A percentile compares a stretch with the other conserved stretches of the same genome.
phyloP scores from a whole-genome alignment of 2,888 invertebrate species.

The Clitarchus hookeri region DNA sequence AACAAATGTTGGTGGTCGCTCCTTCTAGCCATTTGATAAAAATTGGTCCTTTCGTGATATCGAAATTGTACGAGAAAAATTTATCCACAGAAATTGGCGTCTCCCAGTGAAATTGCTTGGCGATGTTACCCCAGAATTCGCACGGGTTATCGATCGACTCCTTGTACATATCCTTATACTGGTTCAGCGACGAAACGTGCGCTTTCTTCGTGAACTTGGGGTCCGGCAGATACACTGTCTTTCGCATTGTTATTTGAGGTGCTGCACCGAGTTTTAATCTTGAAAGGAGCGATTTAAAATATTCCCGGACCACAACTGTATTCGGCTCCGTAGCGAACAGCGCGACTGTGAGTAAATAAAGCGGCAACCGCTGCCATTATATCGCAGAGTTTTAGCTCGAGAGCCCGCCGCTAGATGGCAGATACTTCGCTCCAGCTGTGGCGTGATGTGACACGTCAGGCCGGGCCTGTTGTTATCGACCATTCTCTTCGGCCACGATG shows the following conservation, averaged over 20 bases:
- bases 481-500: not conserved
- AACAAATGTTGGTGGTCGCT: slow-evolving; percentile 92
- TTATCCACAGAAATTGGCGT: slow-evolving; percentile 72
- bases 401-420: slow-evolving; percentile 25
- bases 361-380: not conserved
- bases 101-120: slow-evolving; percentile 94
- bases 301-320: not conserved
- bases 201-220: slow-evolving; percentile 62
- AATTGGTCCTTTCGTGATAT: slow-evolving; percentile 84
- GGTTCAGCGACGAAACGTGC: slow-evolving; percentile 70
- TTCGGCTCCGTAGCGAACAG: not conserved
- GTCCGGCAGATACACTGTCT: slow-evolving; percentile 62
- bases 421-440: not conserved
- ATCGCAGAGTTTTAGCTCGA: slow-evolving; percentile 4
- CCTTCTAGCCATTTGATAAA: slow-evolving; percentile 95
- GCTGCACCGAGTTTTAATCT: not conserved
- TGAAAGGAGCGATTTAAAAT: not conserved
- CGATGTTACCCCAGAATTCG: slow-evolving; percentile 91
- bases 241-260: slow-evolving; percentile 30
- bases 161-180: slow-evolving; percentile 83
- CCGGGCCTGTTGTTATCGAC: not conserved
- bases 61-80: slow-evolving; percentile 90
- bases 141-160: slow-evolving; percentile 86
- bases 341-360: not conserved
- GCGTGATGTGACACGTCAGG: not conserved